These are phyloP conservation scores for Pangasianodon gigas DNA, from an alignment of 2,113 vertebrate genomes.

Conservation along the genomic window DNA sequence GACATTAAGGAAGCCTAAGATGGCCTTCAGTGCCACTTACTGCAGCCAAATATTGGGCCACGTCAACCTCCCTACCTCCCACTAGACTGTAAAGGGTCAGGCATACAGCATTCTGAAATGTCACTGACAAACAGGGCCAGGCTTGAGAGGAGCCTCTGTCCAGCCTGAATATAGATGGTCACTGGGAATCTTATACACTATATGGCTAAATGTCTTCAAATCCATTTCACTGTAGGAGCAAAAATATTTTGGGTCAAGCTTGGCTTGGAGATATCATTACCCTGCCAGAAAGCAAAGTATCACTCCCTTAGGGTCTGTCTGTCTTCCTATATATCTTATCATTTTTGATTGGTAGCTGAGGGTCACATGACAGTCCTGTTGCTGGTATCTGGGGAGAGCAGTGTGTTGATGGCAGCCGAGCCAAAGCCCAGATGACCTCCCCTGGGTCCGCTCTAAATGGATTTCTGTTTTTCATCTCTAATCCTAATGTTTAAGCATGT, in stretches of 20 bases:
- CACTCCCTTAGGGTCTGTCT: conserved; percentile 24
- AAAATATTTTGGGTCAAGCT: conserved; percentile 9
- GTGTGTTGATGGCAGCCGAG: conserved; percentile 42
- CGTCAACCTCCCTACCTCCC: conserved; percentile 46
- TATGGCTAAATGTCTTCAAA: conserved; percentile 25
- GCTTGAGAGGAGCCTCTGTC: conserved; percentile 22
- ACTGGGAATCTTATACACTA: conserved; percentile 9
- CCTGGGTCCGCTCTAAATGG: conserved; percentile 40
- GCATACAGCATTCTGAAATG: conserved; percentile 31
- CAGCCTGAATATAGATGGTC: conserved; percentile 1
- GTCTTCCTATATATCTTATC: neutral
- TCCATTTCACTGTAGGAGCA: conserved; percentile 5
- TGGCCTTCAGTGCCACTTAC: conserved; percentile 61
- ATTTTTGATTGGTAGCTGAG: conserved; percentile 43
- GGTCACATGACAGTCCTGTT: conserved; percentile 44
- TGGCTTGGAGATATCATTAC: conserved; percentile 12
- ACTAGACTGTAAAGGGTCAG: conserved; percentile 36
- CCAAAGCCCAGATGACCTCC: conserved; percentile 52
- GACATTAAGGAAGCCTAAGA: conserved; percentile 67
- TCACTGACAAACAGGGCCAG: conserved; percentile 44
- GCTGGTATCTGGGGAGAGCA: conserved; percentile 54
- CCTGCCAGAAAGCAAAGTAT: neutral
- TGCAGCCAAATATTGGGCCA: conserved; percentile 30
- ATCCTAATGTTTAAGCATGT: conserved; percentile 45
- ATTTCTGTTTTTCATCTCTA: conserved; percentile 54